These are phyloP conservation scores for Sus cebifrons DNA, from an alignment of 2,797 vertebrate genomes.

Conservation along the genomic window DNA sequence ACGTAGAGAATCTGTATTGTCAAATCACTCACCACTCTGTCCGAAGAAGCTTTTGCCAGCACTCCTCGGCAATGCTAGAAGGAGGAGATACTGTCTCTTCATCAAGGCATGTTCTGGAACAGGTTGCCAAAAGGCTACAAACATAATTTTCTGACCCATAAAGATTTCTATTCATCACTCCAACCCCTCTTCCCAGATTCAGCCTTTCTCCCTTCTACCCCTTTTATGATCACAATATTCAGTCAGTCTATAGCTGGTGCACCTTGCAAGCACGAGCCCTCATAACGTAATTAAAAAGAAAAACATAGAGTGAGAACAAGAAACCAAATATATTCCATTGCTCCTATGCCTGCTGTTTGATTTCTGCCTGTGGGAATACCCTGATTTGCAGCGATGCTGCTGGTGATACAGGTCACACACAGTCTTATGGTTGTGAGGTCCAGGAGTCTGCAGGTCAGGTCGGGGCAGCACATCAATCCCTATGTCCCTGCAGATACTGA, in stretches of 20 bases:
- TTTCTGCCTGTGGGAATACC: neutral
- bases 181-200: neutral
- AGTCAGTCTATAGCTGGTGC: neutral
- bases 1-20: neutral
- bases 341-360: neutral
- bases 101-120: neutral
- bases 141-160: conserved; percentile 62
- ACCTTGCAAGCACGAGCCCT: neutral
- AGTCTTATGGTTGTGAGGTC: neutral
- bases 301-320: neutral
- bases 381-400: neutral
- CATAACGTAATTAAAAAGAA: conserved; percentile 35
- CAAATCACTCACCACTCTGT: neutral
- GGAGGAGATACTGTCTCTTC: conserved; percentile 45
- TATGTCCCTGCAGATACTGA: neutral
- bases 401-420: neutral
- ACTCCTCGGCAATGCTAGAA: neutral
- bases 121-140: conserved; percentile 58
- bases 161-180: neutral
- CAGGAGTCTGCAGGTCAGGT: neutral
- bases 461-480: neutral
- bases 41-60: neutral
- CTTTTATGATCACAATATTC: neutral
- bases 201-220: neutral
- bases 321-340: neutral